Evolutionary conservation across 2,797 vertebrate genomes (phyloP).

Genomic region (Danio aesculapii): DNA sequence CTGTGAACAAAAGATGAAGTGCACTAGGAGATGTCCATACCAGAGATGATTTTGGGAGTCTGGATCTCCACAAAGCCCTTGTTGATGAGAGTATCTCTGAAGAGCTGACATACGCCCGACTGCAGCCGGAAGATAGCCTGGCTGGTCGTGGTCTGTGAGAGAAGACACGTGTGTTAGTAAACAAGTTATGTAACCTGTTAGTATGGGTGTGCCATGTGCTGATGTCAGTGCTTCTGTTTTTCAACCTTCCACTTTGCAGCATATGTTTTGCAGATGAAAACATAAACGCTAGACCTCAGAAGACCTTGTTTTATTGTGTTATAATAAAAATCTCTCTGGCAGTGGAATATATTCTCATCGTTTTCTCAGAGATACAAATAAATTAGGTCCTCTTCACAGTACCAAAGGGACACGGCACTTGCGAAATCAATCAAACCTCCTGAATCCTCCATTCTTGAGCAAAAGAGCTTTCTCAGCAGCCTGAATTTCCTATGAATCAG

Average conservation of each 20-base stretch:
- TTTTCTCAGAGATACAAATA: constrained; percentile 23
- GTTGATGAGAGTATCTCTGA: constrained; percentile 92
- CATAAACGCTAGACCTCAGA: not conserved
- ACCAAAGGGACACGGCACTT: constrained; percentile 12
- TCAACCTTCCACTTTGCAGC: not conserved
- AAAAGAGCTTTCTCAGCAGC: constrained; percentile 21
- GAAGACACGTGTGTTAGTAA: constrained; percentile 32
- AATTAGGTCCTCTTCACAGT: constrained; percentile 28
- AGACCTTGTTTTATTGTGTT: constrained; percentile 4
- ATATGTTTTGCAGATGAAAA: not conserved
- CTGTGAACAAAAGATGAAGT: constrained; percentile 18
- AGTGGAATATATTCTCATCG: not conserved
- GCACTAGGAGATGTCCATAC: constrained; percentile 69
- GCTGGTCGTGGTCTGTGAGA: constrained; percentile 92
- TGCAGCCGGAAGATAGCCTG: constrained; percentile 95
- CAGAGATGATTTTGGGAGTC: constrained; percentile 99
- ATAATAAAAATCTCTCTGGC: constrained; percentile 19
- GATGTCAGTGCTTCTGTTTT: not conserved
- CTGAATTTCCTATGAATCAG: constrained; percentile 28
- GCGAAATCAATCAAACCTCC: constrained; percentile 29
- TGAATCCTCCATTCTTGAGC: not conserved
- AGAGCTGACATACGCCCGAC: constrained; percentile 96
- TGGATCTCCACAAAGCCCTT: constrained; percentile 99
- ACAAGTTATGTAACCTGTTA: constrained; percentile 1
- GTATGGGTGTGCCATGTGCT: not conserved